These are phyloP conservation scores for Chrosomus eos DNA, from an alignment of 2,797 vertebrate genomes.

Conservation along the genomic window DNA sequence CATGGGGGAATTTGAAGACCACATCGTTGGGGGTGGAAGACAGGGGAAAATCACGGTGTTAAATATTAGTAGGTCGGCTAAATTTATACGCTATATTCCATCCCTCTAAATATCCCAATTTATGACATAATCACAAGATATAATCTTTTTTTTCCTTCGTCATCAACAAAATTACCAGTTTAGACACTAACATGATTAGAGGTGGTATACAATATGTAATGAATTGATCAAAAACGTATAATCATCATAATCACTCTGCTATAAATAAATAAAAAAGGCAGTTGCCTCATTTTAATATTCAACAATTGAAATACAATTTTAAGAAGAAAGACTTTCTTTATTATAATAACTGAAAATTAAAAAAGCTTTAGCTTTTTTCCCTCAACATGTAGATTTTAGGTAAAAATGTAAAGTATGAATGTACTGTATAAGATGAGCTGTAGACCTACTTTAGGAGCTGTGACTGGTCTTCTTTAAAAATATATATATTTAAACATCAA, in stretches of 20 bases:
- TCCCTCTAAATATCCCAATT: not conserved
- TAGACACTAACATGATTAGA: not conserved
- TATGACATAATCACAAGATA: not conserved
- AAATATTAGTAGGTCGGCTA: slow-evolving; percentile 40
- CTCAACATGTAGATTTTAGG: not conserved
- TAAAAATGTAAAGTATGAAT: not conserved
- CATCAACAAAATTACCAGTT: not conserved
- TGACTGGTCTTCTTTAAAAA: not conserved
- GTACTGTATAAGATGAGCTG: not conserved
- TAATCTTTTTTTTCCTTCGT: not conserved
- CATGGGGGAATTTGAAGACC: slow-evolving; percentile 29
- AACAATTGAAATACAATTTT: not conserved
- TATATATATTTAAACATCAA: not conserved
- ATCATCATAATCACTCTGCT: not conserved
- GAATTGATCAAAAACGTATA: not conserved
- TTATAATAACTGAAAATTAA: not conserved
- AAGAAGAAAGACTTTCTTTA: not conserved
- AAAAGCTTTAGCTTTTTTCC: not conserved
- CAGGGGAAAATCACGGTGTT: not conserved
- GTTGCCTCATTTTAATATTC: not conserved
- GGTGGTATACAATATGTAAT: not conserved
- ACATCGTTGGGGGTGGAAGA: slow-evolving; percentile 11
- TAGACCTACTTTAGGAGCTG: no score
- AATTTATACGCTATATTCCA: not conserved
- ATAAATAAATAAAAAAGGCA: no score